Conservation (phyloP, 2,797 vertebrate genomes). For the Sphenopsis melanotis region DNA sequence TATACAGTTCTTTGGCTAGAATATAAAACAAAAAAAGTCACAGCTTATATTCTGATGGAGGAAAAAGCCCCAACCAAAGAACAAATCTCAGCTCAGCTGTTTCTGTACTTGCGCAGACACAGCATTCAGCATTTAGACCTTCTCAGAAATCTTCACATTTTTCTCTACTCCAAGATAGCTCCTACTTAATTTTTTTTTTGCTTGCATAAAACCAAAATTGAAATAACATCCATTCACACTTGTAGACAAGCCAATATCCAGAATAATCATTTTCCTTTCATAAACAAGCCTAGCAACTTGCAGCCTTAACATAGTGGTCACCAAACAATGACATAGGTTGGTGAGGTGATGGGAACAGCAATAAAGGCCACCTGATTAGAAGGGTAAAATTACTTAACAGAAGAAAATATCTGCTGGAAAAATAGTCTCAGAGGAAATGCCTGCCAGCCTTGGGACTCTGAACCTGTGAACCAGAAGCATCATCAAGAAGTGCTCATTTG, state of each 20-base stretch:
- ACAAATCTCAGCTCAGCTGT: neutral
- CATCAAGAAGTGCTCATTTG: neutral
- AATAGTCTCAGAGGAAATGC: neutral
- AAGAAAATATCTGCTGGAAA: neutral
- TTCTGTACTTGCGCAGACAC: neutral
- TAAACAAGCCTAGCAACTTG: neutral
- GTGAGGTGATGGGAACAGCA: neutral
- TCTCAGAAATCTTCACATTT: neutral
- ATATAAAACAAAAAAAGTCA: neutral
- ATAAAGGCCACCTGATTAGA: neutral
- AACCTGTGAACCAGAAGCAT: neutral
- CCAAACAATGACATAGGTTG: neutral
- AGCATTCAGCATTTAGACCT: neutral
- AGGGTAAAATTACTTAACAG: neutral
- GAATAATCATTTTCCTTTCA: neutral
- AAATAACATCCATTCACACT: neutral
- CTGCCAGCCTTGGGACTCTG: neutral
- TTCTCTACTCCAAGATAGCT: neutral
- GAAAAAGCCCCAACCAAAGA: neutral
- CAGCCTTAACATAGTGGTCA: neutral
- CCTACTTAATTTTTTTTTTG: neutral
- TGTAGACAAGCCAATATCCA: neutral
- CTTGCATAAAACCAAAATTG: neutral
- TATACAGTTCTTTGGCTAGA: neutral
- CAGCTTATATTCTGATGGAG: neutral